Evolutionary conservation across 2,888 invertebrate species (phyloP).

Genomic region (Andrena flavipes): DNA sequence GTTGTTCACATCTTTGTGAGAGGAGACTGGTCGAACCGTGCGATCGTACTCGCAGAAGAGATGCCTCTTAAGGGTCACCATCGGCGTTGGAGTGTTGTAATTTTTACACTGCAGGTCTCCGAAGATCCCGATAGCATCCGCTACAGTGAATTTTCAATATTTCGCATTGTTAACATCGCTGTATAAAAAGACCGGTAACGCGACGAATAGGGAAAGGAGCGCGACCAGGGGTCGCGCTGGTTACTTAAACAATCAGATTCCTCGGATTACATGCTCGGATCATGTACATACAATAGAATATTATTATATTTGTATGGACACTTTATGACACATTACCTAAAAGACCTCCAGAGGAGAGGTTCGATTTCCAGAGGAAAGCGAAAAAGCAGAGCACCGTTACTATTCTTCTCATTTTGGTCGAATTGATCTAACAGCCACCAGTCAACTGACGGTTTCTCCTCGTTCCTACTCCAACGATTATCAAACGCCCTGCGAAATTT

Average conservation of each 20-base stretch:
- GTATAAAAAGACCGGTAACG: background rate
- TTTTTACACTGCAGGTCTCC: constrained; percentile 67
- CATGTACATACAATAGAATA: too few relatives aligned
- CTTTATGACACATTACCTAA: constrained; percentile 48
- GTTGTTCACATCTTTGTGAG: constrained; percentile 86
- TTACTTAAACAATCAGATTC: too few relatives aligned
- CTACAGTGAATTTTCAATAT: background rate
- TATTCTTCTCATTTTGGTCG: constrained; percentile 59
- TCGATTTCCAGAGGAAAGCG: constrained; percentile 23
- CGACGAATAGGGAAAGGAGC: background rate
- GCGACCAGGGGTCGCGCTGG: background rate
- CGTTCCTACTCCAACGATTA: constrained; percentile 47
- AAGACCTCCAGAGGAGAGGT: constrained; percentile 22
- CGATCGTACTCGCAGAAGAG: constrained; percentile 87
- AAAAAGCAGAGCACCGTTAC: constrained; percentile 50
- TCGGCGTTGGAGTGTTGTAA: constrained; percentile 61
- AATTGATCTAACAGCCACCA: constrained; percentile 55
- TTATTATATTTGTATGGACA: background rate
- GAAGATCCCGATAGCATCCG: background rate
- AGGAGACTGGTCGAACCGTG: constrained; percentile 86
- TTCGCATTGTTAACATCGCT: background rate
- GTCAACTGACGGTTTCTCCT: constrained; percentile 57
- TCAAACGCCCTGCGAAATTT: constrained; percentile 74
- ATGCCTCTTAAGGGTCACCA: constrained; percentile 85
- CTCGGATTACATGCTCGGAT: too few relatives aligned